These are phyloP conservation scores for Plectus sambesii DNA, from an alignment of 1,140 invertebrate species.

Conservation along the genomic window DNA sequence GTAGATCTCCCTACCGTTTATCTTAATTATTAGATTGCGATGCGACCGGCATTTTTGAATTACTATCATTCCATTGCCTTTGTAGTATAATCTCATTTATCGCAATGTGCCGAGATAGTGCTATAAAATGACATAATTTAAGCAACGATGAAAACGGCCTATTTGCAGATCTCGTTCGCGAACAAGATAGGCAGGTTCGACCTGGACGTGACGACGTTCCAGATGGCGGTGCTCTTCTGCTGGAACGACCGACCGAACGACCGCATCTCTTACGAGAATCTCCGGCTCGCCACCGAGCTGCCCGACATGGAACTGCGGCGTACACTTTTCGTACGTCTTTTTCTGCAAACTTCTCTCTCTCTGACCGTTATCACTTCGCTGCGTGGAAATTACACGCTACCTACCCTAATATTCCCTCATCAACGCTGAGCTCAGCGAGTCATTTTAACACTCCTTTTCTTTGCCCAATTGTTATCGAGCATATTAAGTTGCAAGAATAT, in stretches of 20 bases:
- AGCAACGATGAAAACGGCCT: constrained; percentile 11
- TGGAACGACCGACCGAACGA: constrained; percentile 81
- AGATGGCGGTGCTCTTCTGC: constrained; percentile 98
- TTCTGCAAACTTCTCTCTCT: constrained; percentile 2
- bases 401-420: no score
- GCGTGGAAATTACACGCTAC: not conserved
- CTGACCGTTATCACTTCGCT: constrained; percentile 11
- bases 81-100: no score
- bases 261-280: constrained; percentile 83
- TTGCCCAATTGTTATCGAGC: no score
- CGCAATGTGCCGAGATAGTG: no score
- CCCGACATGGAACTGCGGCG: constrained; percentile 85
- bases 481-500: no score
- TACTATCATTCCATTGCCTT: no score
- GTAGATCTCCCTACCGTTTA: no score
- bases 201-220: constrained; percentile 95
- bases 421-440: no score
- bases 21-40: no score
- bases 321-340: constrained; percentile 69
- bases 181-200: constrained; percentile 82
- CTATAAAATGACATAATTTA: constrained; percentile 15
- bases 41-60: no score
- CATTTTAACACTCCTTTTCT: no score
- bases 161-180: constrained; percentile 77
- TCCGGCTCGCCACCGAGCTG: constrained; percentile 85